phyloP scores from a whole-genome alignment of 2,797 vertebrate genomes.

The Sylvilagus floridanus region DNA sequence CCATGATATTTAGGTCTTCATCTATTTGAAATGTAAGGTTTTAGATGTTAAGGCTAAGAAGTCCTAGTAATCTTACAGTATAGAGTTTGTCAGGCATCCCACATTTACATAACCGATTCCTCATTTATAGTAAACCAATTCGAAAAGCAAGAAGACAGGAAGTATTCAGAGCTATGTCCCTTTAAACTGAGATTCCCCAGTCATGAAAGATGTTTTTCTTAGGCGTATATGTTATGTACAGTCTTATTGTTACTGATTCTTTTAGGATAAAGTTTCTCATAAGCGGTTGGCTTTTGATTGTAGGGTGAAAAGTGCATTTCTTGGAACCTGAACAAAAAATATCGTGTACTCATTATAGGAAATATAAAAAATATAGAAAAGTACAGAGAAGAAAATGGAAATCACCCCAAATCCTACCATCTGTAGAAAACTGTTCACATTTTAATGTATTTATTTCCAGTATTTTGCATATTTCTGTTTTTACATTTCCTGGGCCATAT shows the following conservation, averaged over 20 bases:
- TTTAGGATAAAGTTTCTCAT: slow-evolving; percentile 31
- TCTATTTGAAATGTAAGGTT: slow-evolving; percentile 6
- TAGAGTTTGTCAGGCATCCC: slow-evolving; percentile 15
- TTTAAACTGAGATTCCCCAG: background rate
- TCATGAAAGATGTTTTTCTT: slow-evolving; percentile 24
- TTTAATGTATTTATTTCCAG: too few relatives aligned
- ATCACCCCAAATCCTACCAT: background rate
- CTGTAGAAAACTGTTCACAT: too few relatives aligned
- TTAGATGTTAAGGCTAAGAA: slow-evolving; percentile 46
- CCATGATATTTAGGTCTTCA: background rate
- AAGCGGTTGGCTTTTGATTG: background rate
- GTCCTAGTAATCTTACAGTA: background rate
- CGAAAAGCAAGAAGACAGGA: slow-evolving; percentile 5
- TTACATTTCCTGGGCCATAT: background rate
- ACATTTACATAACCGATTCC: background rate
- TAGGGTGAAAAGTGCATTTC: background rate
- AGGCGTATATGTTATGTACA: background rate
- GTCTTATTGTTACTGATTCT: slow-evolving; percentile 7
- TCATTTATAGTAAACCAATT: slow-evolving; percentile 16
- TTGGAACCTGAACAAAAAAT: slow-evolving; percentile 31
- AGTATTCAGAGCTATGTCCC: slow-evolving; percentile 13
- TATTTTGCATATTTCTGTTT: slow-evolving; percentile 7
- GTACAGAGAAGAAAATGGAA: slow-evolving; percentile 28
- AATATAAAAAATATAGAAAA: slow-evolving; percentile 19
- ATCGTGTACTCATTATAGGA: slow-evolving; percentile 9